Evolutionary conservation across 2,888 invertebrate species (phyloP).

Genomic region (Athalia rosae): DNA sequence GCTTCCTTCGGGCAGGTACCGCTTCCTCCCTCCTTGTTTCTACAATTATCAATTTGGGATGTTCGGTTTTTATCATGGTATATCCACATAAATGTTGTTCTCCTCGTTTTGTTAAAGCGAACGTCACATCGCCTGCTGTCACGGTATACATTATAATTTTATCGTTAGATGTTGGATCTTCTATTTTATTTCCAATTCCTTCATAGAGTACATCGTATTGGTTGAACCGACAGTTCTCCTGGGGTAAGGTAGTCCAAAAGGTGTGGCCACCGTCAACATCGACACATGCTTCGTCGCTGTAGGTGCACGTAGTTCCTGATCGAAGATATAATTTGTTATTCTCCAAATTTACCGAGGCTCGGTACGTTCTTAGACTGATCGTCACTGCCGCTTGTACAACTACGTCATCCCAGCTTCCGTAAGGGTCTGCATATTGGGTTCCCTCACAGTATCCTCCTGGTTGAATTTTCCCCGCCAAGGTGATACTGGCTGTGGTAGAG

Average conservation of each 20-base stretch:
- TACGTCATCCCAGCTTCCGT: constrained; percentile 42
- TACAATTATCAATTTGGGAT: constrained; percentile 26
- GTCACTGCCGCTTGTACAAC: constrained; percentile 41
- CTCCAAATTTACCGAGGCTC: constrained; percentile 39
- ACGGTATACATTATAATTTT: not conserved
- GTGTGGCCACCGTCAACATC: too few relatives aligned
- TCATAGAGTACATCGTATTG: constrained; percentile 33
- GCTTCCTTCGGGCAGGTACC: not conserved
- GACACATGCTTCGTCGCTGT: too few relatives aligned
- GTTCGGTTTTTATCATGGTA: constrained; percentile 36
- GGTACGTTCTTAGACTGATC: constrained; percentile 23
- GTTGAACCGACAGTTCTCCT: not conserved
- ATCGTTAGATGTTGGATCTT: not conserved
- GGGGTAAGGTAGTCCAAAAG: not conserved
- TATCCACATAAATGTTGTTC: not conserved
- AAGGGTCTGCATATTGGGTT: constrained; percentile 26
- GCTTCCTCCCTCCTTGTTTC: not conserved
- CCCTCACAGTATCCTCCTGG: constrained; percentile 17
- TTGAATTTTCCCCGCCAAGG: constrained; percentile 17
- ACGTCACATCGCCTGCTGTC: not conserved
- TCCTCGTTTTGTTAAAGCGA: constrained; percentile 7
- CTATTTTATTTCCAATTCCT: constrained; percentile 28
- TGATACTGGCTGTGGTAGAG: not conserved
- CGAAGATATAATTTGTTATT: not conserved
- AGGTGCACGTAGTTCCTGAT: not conserved